Conservation (phyloP, 2,888 invertebrate genomes). For the Erynnis tages region DNA sequence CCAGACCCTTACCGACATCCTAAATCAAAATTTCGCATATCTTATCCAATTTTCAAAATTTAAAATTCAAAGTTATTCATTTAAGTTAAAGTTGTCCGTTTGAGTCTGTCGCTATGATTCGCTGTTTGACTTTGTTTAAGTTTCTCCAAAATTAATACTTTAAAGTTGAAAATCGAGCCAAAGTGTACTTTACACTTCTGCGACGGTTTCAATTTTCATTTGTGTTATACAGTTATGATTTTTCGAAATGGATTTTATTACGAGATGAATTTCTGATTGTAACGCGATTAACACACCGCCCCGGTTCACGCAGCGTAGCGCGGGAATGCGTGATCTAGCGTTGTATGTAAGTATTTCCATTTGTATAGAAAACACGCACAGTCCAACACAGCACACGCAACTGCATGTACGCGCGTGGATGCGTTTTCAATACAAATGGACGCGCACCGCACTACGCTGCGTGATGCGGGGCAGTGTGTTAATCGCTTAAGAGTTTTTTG, state of each 20-base stretch:
- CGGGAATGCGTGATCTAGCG: too few relatives aligned
- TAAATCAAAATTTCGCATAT: constrained; percentile 45
- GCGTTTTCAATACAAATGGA: too few relatives aligned
- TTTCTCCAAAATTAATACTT: constrained; percentile 23
- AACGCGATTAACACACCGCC: background rate
- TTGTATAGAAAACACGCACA: too few relatives aligned
- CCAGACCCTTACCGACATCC: background rate
- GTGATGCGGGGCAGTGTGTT: too few relatives aligned
- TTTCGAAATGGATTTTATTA: background rate
- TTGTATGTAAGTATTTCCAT: too few relatives aligned
- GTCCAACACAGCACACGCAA: too few relatives aligned
- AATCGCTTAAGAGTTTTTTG: too few relatives aligned
- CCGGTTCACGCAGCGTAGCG: background rate
- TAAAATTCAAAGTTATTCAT: constrained; percentile 58
- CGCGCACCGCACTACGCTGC: too few relatives aligned
- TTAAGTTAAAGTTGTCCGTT: constrained; percentile 37
- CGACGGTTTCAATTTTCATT: constrained; percentile 13
- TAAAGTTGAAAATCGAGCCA: constrained; percentile 23
- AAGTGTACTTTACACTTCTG: constrained; percentile 18
- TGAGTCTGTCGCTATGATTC: constrained; percentile 36
- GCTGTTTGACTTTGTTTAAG: constrained; percentile 26
- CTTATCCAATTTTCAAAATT: constrained; percentile 58
- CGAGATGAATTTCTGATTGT: background rate
- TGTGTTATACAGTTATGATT: constrained; percentile 1
- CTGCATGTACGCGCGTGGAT: too few relatives aligned